phyloP scores from a whole-genome alignment of 2,113 vertebrate genomes.

The Globicephala melas region DNA sequence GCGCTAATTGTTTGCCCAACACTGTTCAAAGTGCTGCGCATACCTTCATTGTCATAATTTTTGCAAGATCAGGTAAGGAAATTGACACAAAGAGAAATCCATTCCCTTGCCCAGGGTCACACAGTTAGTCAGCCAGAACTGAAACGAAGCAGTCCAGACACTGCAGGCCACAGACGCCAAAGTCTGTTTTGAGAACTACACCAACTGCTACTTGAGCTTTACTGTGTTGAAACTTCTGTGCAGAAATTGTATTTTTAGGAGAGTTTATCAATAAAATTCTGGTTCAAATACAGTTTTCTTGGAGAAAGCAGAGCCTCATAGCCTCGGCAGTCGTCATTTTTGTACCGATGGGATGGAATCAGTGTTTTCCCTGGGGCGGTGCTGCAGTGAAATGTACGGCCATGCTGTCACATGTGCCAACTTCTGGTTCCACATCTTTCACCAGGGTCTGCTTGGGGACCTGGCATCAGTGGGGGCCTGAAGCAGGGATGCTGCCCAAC shows the following conservation, averaged over 20 bases:
- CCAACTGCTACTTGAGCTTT: background rate
- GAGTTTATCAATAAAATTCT: background rate
- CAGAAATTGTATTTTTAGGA: background rate
- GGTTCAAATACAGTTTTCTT: background rate
- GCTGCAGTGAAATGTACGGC: no score
- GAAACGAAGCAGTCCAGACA: background rate
- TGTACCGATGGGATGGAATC: no score
- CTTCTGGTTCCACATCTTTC: background rate
- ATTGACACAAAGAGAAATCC: background rate
- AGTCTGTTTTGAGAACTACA: background rate
- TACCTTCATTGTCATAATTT: background rate
- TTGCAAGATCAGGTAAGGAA: background rate
- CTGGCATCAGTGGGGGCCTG: background rate
- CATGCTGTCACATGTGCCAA: accelerated
- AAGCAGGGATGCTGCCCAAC: background rate
- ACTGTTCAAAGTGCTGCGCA: background rate
- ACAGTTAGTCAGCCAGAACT: background rate
- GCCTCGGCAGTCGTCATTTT: background rate
- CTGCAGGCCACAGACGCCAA: accelerated
- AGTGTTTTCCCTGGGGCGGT: accelerated
- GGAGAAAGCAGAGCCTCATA: background rate
- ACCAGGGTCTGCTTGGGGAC: background rate
- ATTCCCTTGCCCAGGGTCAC: background rate
- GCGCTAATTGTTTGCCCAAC: background rate
- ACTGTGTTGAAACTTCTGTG: background rate